Evolutionary conservation across 2,888 invertebrate genomes (phyloP), one percentile per base, ranked within the genome.

Genomic region (Nephrocerus scutellatus): DNA sequence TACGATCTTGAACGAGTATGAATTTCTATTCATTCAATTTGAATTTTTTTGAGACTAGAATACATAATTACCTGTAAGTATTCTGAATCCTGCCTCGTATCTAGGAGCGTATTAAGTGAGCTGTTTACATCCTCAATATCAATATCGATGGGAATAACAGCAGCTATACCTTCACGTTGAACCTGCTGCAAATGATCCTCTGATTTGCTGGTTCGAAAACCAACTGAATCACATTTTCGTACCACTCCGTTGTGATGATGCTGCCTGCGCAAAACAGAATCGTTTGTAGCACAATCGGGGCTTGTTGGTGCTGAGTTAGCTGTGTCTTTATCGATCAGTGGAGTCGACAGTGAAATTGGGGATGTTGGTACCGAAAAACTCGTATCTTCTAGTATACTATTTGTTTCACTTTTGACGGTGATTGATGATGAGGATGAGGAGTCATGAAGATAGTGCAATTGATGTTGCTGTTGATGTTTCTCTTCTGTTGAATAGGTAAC

Each of bases 101-200:
- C 90, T 50, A 91, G 72, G 43, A 92, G 72, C 44, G 90, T 90
- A 70, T 93, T 91, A 46, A 93, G 74, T 48, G 92, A 92, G 64
- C 91, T 90, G 60, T 91, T 90, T 60, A 90, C 82, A 66, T 90
- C 89, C 67, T 92, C 92, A n/a, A n/a, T n/a, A 64, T 90, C 92
- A 63, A 91, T 84, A 57, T 92, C 91, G 57, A 89, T 88, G 51
- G 86, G 86, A 55, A 70, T 66, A 50, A 90, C 88, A 46, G 88
- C 82, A 59, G 85, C 85, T 68, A 89, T 79, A 53, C 69, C 69
- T 49, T 70, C 70, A 38, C 68, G 63, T 50, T 69, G 70, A 46
- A 67, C 57, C 48, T 78, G 77, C 71, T 89, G 88, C 48, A 93
- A 71, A 63, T 91, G 91, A 70, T 92, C 91, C 71, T 93, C 93